Conservation (phyloP, 2,888 invertebrate genomes). For the Margaritifera margaritifera region DNA sequence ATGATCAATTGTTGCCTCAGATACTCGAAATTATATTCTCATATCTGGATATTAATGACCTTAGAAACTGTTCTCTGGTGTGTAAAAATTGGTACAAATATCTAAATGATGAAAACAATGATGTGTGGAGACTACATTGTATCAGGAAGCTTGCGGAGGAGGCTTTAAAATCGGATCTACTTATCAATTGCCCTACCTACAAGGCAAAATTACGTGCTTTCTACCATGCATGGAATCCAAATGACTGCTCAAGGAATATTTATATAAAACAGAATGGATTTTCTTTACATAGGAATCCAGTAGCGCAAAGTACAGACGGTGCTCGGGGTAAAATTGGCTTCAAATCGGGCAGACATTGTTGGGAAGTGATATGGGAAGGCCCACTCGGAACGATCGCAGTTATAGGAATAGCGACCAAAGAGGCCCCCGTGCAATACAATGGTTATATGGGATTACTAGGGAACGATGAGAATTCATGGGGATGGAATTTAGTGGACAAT, state of each 20-base stretch:
- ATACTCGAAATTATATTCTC: conserved; percentile 79
- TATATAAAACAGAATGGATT: conserved; percentile 97
- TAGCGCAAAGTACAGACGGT: conserved; percentile 98
- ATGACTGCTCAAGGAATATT: conserved; percentile 97
- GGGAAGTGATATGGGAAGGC: conserved; percentile 99
- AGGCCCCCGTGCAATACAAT: conserved; percentile 92
- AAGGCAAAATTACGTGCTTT: conserved; percentile 93
- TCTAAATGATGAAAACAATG: conserved; percentile 93
- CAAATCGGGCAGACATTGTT: conserved; percentile 92
- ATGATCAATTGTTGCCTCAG: conserved; percentile 60
- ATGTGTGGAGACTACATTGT: conserved; percentile 95
- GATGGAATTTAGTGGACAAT: conserved; percentile 99
- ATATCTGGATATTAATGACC: conserved; percentile 88
- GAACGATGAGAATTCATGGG: conserved; percentile 98
- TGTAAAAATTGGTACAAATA: conserved; percentile 95
- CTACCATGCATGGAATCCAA: conserved; percentile 96
- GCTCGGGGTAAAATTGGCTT: conserved; percentile 88
- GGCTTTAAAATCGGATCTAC: conserved; percentile 90
- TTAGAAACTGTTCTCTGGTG: conserved; percentile 90
- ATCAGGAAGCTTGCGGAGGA: conserved; percentile 89
- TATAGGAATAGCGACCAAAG: conserved; percentile 80
- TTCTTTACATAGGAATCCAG: conserved; percentile 97
- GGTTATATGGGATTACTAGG: conserved; percentile 97
- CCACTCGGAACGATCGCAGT: conserved; percentile 98
- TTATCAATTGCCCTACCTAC: conserved; percentile 89